These are phyloP conservation scores for Lateolabrax maculatus DNA, from an alignment of 2,797 vertebrate species.

Conservation along the genomic window DNA sequence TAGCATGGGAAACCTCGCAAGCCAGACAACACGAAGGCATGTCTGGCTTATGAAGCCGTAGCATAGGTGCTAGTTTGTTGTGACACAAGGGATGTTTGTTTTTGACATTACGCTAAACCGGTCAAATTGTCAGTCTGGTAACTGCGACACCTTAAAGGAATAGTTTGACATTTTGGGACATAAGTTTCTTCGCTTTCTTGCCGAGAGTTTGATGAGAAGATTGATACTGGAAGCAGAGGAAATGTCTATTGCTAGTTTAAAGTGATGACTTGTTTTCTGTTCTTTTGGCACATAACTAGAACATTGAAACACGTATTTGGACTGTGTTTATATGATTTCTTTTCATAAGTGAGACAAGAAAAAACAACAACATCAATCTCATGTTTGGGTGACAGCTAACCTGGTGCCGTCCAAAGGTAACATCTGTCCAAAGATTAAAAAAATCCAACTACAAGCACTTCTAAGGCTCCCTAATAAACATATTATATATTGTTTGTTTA, in stretches of 20 bases:
- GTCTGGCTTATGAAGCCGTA: conserved; percentile 51
- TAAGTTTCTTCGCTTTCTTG: not conserved
- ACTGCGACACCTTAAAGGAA: conserved; percentile 9
- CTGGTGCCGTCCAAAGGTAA: not conserved
- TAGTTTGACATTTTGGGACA: conserved; percentile 23
- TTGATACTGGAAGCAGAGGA: not conserved
- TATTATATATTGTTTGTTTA: not conserved
- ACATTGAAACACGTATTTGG: not conserved
- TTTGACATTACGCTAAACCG: conserved; percentile 7
- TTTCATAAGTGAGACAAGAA: not conserved
- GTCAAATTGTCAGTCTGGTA: conserved; percentile 24
- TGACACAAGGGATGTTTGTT: conserved; percentile 32
- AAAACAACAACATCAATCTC: not conserved
- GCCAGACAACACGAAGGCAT: conserved; percentile 46
- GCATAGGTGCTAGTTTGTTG: conserved; percentile 59
- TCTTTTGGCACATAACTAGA: not conserved
- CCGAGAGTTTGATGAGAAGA: not conserved
- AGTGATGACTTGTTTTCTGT: not conserved
- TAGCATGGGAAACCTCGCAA: conserved; percentile 48
- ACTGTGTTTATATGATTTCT: not conserved
- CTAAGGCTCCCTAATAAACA: not conserved
- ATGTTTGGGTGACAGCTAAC: not conserved
- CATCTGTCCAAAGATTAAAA: not conserved
- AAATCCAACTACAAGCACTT: not conserved
- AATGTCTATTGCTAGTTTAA: not conserved